Evolutionary conservation across 2,113 vertebrate species (phyloP), one percentile per base, ranked within the genome.

Genomic region (Tursiops truncatus): DNA sequence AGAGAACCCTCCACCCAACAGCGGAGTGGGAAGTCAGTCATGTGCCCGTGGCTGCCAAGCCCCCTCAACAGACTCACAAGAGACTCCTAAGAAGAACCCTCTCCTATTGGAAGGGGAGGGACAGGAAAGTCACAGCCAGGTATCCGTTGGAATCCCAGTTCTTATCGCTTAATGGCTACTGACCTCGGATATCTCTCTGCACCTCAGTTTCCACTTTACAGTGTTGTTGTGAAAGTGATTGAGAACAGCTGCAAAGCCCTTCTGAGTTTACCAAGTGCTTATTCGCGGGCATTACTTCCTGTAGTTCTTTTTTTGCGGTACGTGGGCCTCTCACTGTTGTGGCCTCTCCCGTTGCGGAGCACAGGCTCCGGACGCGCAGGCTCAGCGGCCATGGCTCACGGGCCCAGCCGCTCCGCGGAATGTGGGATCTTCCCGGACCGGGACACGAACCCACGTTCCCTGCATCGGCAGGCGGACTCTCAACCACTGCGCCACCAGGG

Each of bases 11-110:
- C 20, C 4, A 8, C 31, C 20, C 10, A 9, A 10, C 14, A 36
- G 33, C 18, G 6, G 36, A 3, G 15, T 1, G 12, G 62, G 9
- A 11, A 11, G 31, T 2, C 1, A 2, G 20, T 18, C n/a, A 14
- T 1, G 0, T 1, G 2, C 23, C 14, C 28, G 44, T 26, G 31
- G 10, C 36, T 60, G 44, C n/a, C 36, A n/a, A 1, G 23, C 8
- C 53, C 47, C 47, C 44, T 58, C 5, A 8, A 7, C 31, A 82
- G 56, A n/a, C 0, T 3, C 41, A 36, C 5, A 0, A 11, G 5
- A 60, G 60, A 79, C 31, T 77, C 21, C 67, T 25, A 7, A 44
- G 41, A 71, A 17, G 50, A 89, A 4, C 23, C 68, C 67, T 8
- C 21, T 47, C 28, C 56, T 12, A 1, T 5, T n/a, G 44, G 8